Base-by-base conservation (phyloP, 2,888 invertebrate genomes). In the Nomada flava region DNA sequence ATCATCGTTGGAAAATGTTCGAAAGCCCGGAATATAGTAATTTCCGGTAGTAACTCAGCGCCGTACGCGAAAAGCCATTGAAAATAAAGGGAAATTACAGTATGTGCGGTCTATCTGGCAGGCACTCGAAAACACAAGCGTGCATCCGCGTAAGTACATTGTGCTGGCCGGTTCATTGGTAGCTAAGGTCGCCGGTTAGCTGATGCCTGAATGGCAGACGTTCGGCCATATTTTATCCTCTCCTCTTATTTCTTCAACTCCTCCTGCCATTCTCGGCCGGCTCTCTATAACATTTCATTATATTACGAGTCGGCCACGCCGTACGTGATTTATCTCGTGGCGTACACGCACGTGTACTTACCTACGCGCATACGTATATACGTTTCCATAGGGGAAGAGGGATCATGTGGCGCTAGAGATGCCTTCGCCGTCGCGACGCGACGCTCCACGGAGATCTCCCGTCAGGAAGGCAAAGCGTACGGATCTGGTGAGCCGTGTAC, bases 271-370 rank as follows among this genome's bases (percentile, higher is more conserved):
- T 80, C 72, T 47, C 72, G 53, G 77, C 71, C 67, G 57, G 52
- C 76, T 79, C 80, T 80, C 78, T 72, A 78, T 80, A 80, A 80
- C 80, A 64, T 80, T 80, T 80, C 80, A 53, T 80, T 80, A 80
- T 80, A 80, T 80, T 80, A 80, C 68, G 73, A 72, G 55, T 55
- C 57, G 63, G 78, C 78, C 64, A 78, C 73, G 63, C 68, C 78
- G 47, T 57, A 23, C 73, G 57, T 78, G 80, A 80, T 80, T 78
- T 80, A 80, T 80, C 72, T 65, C 78, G 63, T 42, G 67, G 57
- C 65, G 65, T 36, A 36, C 36, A 36, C 36, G 36, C 36, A 36
- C 36, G 36, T 36, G 36, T 36, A 36, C 36, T 9, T 1, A 36
- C 36, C 36, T 36, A 0, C 36, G 36, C 7, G 1, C 7, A 5